phyloP scores from a whole-genome alignment of 1,140 invertebrate genomes.

The Plectrocnemia conspersa region DNA sequence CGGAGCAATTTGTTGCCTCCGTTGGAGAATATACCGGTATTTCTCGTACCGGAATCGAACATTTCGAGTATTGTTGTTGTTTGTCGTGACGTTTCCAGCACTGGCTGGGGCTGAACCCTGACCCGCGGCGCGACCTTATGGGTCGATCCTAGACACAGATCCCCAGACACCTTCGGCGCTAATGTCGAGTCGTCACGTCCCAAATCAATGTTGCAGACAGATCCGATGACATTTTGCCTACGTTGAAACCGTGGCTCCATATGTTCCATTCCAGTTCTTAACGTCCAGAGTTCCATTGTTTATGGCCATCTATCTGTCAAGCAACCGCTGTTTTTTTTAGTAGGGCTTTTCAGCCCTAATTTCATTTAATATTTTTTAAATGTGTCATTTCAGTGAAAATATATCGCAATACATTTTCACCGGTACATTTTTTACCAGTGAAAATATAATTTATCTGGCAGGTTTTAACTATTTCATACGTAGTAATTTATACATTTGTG shows the following conservation, averaged over 20 bases:
- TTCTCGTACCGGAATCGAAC: background rate
- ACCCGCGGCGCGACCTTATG: background rate
- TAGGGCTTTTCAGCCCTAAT: too few relatives aligned
- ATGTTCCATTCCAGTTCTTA: background rate
- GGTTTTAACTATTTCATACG: too few relatives aligned
- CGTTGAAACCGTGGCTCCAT: background rate
- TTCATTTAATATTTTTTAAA: too few relatives aligned
- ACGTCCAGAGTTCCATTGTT: too few relatives aligned
- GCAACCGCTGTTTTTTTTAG: too few relatives aligned
- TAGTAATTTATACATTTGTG: too few relatives aligned
- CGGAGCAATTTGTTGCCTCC: conserved; percentile 3
- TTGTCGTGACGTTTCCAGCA: conserved; percentile 6
- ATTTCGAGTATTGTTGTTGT: conserved; percentile 1
- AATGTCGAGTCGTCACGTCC: conserved; percentile 11
- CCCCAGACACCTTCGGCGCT: background rate
- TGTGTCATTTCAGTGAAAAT: too few relatives aligned
- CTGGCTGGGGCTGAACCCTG: background rate
- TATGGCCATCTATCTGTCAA: too few relatives aligned
- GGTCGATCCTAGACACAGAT: conserved; percentile 5
- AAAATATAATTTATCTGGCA: too few relatives aligned
- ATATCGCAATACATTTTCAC: too few relatives aligned
- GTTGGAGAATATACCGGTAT: background rate
- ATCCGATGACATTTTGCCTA: background rate
- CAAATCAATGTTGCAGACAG: background rate
- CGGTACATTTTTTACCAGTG: too few relatives aligned